Percentiles rank a stretch among this genome's conserved stretches.
Conservation (phyloP, 1,140 invertebrate genomes). For the Drosophila asahinai region DNA sequence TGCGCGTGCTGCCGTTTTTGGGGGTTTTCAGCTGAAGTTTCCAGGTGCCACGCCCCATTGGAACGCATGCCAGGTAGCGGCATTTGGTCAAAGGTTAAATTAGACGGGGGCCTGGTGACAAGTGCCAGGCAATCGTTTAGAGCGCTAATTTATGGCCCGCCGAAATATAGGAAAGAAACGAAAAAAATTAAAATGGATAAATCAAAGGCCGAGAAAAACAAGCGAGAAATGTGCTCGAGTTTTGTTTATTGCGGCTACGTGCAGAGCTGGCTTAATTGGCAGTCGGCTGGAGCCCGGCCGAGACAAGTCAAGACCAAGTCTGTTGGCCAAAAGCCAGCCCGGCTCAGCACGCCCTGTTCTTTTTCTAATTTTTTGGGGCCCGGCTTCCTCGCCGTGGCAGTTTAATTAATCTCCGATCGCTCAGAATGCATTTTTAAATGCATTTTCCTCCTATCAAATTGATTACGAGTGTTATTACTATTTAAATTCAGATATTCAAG, state of each 20-base stretch:
- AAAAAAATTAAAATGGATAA: conserved; percentile 12
- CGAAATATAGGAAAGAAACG: conserved; percentile 26
- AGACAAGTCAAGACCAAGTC: background rate
- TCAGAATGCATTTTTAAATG: conserved; percentile 69
- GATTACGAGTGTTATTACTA: conserved; percentile 54
- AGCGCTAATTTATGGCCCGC: conserved; percentile 70
- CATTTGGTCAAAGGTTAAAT: conserved; percentile 82
- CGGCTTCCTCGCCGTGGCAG: conserved; percentile 56
- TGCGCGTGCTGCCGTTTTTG: conserved; percentile 63
- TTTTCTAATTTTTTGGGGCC: conserved; percentile 50
- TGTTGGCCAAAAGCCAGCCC: conserved; percentile 27
- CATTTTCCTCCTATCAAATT: conserved; percentile 44
- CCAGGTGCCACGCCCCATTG: conserved; percentile 33
- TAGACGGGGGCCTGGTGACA: conserved; percentile 73
- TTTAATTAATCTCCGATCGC: conserved; percentile 77
- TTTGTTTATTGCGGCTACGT: conserved; percentile 63
- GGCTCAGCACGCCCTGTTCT: conserved; percentile 64
- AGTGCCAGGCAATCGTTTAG: conserved; percentile 79
- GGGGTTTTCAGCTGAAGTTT: conserved; percentile 24
- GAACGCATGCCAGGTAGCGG: conserved; percentile 74
- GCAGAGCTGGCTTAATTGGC: conserved; percentile 69
- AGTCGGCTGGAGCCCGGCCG: conserved; percentile 37
- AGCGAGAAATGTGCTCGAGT: conserved; percentile 44
- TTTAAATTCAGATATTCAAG: conserved; percentile 69
- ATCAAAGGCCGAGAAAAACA: conserved; percentile 40